Percentiles rank a stretch among this genome's conserved stretches.
Evolutionary conservation across 1,140 invertebrate genomes (phyloP).

Genomic region (Nautilus pompilius): DNA sequence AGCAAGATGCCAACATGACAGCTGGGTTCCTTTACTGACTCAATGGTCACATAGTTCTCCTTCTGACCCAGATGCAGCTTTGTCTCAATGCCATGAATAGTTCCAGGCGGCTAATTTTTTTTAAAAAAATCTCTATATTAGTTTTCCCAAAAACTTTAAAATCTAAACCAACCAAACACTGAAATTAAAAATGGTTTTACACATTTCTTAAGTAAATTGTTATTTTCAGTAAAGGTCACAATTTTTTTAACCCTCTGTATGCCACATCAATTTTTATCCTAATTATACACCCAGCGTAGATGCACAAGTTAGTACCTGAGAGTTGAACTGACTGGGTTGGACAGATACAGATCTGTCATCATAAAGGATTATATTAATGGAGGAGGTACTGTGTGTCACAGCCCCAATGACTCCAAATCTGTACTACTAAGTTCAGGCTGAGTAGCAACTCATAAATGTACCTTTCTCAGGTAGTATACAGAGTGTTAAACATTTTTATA

Average conservation of each 20-base stretch:
- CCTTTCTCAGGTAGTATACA: too few relatives aligned
- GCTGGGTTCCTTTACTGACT: conserved; percentile 34
- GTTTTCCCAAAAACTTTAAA: neutral
- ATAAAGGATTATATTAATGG: too few relatives aligned
- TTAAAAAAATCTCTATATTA: neutral
- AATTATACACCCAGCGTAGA: too few relatives aligned
- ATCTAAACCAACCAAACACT: neutral
- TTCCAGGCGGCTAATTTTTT: conserved; percentile 33
- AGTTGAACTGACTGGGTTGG: too few relatives aligned
- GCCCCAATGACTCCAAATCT: too few relatives aligned
- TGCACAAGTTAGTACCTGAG: too few relatives aligned
- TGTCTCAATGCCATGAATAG: conserved; percentile 36
- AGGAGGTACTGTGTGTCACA: too few relatives aligned
- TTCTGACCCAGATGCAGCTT: conserved; percentile 34
- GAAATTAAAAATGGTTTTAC: neutral
- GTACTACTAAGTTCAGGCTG: too few relatives aligned
- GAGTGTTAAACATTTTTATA: too few relatives aligned
- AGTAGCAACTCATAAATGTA: too few relatives aligned
- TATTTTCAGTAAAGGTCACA: neutral
- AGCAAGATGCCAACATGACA: conserved; percentile 36
- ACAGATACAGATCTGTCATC: too few relatives aligned
- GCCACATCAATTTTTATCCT: neutral
- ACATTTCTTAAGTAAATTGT: neutral
- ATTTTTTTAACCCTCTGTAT: too few relatives aligned
- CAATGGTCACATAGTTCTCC: conserved; percentile 27